Evolutionary conservation across 2,113 vertebrate species (phyloP).

Genomic region (Cryptomyrus ogoouensis): DNA sequence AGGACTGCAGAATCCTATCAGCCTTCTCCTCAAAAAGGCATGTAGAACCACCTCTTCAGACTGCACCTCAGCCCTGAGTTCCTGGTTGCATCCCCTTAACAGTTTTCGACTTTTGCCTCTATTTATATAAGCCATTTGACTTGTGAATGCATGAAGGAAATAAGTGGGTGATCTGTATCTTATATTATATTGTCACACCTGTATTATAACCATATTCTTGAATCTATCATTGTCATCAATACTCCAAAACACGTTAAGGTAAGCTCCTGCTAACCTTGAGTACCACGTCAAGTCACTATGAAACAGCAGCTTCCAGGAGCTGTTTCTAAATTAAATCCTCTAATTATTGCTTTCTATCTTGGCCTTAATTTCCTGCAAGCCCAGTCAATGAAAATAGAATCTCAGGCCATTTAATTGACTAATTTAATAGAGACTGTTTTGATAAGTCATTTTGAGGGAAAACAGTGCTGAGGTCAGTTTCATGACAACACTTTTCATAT

Average conservation of each 20-base stretch:
- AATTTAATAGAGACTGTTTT: neutral
- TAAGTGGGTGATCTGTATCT: neutral
- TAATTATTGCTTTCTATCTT: constrained; percentile 10
- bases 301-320: neutral
- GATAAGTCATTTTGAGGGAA: constrained; percentile 1
- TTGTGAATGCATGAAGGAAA: neutral
- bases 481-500: neutral
- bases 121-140: neutral
- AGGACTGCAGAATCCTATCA: neutral
- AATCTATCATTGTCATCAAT: neutral
- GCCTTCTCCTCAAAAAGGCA: neutral
- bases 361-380: neutral
- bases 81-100: neutral
- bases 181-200: neutral
- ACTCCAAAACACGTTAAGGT: neutral
- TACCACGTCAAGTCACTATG: neutral
- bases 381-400: neutral
- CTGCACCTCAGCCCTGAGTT: neutral
- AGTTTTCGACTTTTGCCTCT: neutral
- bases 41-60: neutral
- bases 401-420: neutral
- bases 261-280: neutral
- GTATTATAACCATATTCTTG: neutral
- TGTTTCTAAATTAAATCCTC: neutral
- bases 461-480: neutral